These are phyloP conservation scores for Silurus lanzhouensis DNA, from an alignment of 2,797 vertebrate species.

Conservation along the genomic window DNA sequence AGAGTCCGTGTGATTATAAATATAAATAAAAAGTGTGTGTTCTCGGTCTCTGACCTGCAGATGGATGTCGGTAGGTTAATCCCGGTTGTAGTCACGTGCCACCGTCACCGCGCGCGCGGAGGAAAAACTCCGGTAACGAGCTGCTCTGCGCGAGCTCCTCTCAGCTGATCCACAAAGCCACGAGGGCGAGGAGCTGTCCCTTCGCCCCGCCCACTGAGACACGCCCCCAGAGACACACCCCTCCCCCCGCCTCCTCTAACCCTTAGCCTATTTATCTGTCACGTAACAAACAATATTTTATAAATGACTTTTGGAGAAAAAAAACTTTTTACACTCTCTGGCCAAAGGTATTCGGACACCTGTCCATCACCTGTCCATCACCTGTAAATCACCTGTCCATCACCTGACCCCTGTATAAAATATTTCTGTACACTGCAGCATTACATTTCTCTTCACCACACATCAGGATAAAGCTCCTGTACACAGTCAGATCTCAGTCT, in stretches of 20 bases:
- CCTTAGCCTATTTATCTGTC: not conserved
- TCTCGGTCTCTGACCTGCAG: too few species aligned
- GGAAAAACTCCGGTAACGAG: not conserved
- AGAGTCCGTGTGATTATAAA: too few species aligned
- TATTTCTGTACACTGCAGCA: not conserved
- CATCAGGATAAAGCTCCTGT: not conserved
- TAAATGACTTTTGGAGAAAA: too few species aligned
- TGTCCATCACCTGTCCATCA: not conserved
- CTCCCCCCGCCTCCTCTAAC: not conserved
- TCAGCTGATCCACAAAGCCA: conserved; percentile 22
- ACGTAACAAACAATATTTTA: too few species aligned
- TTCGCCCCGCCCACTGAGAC: not conserved
- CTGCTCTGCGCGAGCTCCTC: not conserved
- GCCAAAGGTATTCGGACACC: not conserved
- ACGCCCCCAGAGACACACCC: not conserved
- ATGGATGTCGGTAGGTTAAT: not conserved
- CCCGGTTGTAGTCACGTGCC: too few species aligned
- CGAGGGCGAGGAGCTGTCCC: not conserved
- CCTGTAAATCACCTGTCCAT: too few species aligned
- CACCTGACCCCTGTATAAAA: not conserved
- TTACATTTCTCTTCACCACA: not conserved
- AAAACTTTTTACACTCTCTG: not conserved
- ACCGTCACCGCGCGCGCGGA: not conserved
- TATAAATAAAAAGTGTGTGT: too few species aligned
- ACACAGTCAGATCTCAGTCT: not conserved